Evolutionary conservation across 2,113 vertebrate species (phyloP).

Genomic region (Holacanthus passer): DNA sequence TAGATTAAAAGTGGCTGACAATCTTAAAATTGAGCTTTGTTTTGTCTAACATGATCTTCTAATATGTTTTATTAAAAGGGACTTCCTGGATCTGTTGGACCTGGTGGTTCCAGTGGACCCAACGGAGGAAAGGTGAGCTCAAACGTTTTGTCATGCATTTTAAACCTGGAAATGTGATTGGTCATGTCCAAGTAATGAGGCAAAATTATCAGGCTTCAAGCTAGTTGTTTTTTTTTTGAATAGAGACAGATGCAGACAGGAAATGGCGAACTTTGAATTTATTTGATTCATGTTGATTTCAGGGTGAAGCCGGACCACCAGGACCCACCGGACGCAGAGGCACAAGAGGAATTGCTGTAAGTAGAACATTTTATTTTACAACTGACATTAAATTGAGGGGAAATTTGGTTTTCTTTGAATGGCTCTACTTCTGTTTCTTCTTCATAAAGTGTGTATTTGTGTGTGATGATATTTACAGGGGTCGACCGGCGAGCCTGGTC

Average conservation of each 20-base stretch:
- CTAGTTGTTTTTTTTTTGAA: too few relatives aligned
- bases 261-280: too few relatives aligned
- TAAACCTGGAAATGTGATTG: constrained; percentile 1
- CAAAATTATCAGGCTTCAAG: background rate
- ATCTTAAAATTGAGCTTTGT: background rate
- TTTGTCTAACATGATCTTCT: background rate
- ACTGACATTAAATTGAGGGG: background rate
- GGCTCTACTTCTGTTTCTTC: background rate
- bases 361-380: constrained; percentile 64
- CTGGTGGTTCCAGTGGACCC: constrained; percentile 89
- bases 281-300: constrained; percentile 68
- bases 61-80: constrained; percentile 84
- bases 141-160: background rate
- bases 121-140: constrained; percentile 93
- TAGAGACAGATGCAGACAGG: too few relatives aligned
- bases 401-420: background rate
- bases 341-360: constrained; percentile 92
- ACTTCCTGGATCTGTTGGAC: constrained; percentile 93
- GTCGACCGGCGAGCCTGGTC: constrained; percentile 92
- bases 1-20: too few relatives aligned
- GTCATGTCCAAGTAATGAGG: background rate
- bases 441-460: background rate
- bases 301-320: constrained; percentile 94
- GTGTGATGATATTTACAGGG: constrained; percentile 84
- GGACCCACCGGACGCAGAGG: constrained; percentile 93